phyloP scores from a whole-genome alignment of 1,140 invertebrate genomes.

The Heliconius nattereri region DNA sequence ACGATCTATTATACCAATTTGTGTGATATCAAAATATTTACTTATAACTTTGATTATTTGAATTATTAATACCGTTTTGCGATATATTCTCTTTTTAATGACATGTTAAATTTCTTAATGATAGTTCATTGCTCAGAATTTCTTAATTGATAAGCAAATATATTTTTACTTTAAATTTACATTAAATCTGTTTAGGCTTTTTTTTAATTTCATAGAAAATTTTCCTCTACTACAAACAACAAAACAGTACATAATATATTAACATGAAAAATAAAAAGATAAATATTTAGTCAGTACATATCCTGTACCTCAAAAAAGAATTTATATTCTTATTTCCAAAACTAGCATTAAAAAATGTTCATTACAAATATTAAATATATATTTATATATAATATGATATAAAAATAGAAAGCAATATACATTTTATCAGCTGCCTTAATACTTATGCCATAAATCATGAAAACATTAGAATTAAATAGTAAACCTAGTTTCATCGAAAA shows the following conservation, averaged over 20 bases:
- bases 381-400: slow-evolving; percentile 2
- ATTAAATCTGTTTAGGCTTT: not conserved
- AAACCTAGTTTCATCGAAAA: not conserved
- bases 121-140: not conserved
- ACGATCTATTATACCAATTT: not conserved
- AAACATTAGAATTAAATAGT: not conserved
- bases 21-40: slow-evolving; percentile 5
- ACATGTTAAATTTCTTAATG: not conserved
- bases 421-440: slow-evolving; percentile 13
- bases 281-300: slow-evolving; percentile 21
- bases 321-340: not conserved
- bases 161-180: slow-evolving; percentile 7
- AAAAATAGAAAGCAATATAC: slow-evolving; percentile 5
- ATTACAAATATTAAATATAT: slow-evolving; percentile 1
- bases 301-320: not conserved
- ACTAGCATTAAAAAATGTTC: not conserved
- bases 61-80: slow-evolving; percentile 2
- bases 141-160: not conserved
- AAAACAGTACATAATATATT: not conserved
- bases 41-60: not conserved
- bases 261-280: not conserved
- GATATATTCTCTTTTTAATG: not conserved
- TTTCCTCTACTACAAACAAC: not conserved
- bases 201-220: not conserved
- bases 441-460: not conserved